phyloP scores from a whole-genome alignment of 2,888 invertebrate species.

The Cerastoderma edule region DNA sequence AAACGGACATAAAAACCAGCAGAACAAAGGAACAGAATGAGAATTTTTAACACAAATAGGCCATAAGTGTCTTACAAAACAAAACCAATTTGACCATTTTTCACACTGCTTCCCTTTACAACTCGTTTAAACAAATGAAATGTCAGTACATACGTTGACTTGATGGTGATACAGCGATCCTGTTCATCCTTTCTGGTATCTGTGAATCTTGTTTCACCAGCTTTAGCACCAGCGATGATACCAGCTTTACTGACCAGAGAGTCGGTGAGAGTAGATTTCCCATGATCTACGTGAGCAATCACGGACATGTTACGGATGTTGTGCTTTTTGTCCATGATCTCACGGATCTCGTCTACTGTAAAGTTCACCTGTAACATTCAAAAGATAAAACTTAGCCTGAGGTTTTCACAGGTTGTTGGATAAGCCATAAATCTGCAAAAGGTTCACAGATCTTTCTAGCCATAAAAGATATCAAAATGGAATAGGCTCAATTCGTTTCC shows the following conservation, averaged over 20 bases:
- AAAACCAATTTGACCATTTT: neutral
- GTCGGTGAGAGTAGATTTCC: constrained; percentile 99
- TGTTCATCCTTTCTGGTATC: constrained; percentile 99
- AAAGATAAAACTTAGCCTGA: no score
- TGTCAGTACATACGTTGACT: constrained; percentile 94
- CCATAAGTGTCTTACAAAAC: no score
- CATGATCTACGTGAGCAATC: constrained; percentile 99
- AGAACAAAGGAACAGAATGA: neutral
- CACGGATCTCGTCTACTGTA: constrained; percentile 99
- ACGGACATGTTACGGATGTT: constrained; percentile 99
- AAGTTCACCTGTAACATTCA: constrained; percentile 97
- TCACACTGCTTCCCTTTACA: neutral
- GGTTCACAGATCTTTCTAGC: no score
- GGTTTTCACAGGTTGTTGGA: no score
- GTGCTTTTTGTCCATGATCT: constrained; percentile 99
- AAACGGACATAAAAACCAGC: no score
- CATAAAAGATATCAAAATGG: neutral
- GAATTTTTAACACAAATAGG: neutral
- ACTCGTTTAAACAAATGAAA: constrained; percentile 9
- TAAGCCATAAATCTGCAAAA: no score
- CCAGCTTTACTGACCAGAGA: constrained; percentile 99
- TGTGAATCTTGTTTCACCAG: constrained; percentile 99
- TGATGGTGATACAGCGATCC: constrained; percentile 99
- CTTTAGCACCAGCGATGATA: constrained; percentile 99
- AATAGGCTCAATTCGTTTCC: no score